Evolutionary conservation across 2,888 invertebrate genomes (phyloP), one percentile per base, ranked within the genome.

Genomic region (Panorpa germanica): DNA sequence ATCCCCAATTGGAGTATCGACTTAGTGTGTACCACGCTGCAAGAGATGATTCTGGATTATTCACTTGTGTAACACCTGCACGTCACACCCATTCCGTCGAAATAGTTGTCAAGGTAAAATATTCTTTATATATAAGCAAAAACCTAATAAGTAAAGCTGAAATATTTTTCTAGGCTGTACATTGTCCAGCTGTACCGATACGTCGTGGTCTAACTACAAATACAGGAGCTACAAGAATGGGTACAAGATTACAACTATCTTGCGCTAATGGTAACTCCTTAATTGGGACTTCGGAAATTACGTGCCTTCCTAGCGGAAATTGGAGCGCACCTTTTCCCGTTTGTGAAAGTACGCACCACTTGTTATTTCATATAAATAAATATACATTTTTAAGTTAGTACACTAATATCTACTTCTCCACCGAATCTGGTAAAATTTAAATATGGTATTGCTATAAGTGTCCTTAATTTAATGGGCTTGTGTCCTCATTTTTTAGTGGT

Each of bases 61-160:
- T 75, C 48, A 72, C 82, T 1, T 90, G 90, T 45, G 71, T 77
- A 37, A 82, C 86, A 0, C 88, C 88, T 0, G 78, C 81, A 0
- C 57, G 83, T 21, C 80, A 83, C 45, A 70, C 64, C 4, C 83
- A 85, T 47, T 66, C 75, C 19, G 73, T 85, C 5, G 77, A 78
- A 45, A 74, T 85, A 32, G 64, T 75, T 28, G 82, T 85, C 2
- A 75, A 65, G 71, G 77, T 75, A 10, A 9, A 42, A 24, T 28
- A 12, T 19, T 25, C 16, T 31, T 15, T 17, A 10, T 30, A 34
- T 22, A 35, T 16, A 20, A 18, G 16, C 15, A 22, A 30, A 13
- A 25, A 30, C 16, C 12, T 17, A 18, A 35, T 11, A 37, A 19
- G 19, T 21, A 6, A 8, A 13, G 7, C 22, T 32, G 32, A 27